Evolutionary conservation across 2,113 vertebrate genomes (phyloP).

Genomic region (Hipposideros armiger): DNA sequence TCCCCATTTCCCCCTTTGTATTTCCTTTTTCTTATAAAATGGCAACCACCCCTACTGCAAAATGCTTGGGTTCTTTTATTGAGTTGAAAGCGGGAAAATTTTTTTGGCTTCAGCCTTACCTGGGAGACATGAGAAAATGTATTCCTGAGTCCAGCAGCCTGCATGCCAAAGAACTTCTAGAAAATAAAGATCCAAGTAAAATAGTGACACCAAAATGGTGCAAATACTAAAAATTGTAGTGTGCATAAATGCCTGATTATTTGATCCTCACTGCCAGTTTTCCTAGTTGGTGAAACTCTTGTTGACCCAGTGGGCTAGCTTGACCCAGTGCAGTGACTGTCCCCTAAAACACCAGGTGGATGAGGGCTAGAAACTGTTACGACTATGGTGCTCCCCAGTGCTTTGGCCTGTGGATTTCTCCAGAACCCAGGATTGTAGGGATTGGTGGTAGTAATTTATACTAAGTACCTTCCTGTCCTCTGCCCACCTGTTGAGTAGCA

Average conservation of each 20-base stretch:
- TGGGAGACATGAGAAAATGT: background rate
- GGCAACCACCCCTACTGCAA: background rate
- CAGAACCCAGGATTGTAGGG: background rate
- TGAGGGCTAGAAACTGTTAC: background rate
- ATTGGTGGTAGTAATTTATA: background rate
- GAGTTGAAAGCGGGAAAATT: slow-evolving; percentile 12
- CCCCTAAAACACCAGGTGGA: background rate
- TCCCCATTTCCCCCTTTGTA: background rate
- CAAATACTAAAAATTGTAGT: background rate
- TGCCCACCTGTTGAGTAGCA: background rate
- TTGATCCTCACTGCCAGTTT: background rate
- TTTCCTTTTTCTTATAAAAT: background rate
- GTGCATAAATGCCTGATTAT: background rate
- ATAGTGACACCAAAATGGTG: background rate
- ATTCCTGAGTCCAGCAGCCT: background rate
- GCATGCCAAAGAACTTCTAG: background rate
- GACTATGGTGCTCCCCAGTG: rapidly evolving
- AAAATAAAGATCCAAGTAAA: background rate
- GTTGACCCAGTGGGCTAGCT: background rate
- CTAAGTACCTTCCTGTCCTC: background rate
- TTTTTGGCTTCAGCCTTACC: background rate
- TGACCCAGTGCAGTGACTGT: background rate
- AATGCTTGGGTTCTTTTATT: background rate
- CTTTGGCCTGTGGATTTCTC: background rate
- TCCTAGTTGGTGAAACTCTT: background rate